phyloP scores from a whole-genome alignment of 30 jellyfish, hydroid and myxozoan genomes.

The Morbakka virulenta region DNA sequence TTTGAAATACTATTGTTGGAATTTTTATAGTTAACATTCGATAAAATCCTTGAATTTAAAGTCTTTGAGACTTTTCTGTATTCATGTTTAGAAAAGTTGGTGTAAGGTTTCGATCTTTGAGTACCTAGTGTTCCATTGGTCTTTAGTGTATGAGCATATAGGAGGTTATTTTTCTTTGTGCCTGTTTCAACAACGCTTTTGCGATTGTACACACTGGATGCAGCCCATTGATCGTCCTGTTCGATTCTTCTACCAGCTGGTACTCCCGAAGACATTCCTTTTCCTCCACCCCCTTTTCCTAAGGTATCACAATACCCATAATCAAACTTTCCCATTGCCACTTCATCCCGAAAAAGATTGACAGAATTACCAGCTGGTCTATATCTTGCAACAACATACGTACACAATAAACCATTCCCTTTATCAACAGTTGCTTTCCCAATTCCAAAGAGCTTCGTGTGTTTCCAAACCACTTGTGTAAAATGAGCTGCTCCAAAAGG shows the following conservation, averaged over 20 bases:
- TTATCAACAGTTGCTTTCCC: conserved; percentile 89
- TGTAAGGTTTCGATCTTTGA: conserved; percentile 26
- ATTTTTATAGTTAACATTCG: too few relatives aligned
- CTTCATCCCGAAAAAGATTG: conserved; percentile 71
- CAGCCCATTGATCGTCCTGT: background rate
- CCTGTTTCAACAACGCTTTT: background rate
- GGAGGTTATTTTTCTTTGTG: background rate
- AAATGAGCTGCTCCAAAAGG: conserved; percentile 89
- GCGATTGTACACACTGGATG: conserved; percentile 6
- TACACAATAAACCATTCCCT: conserved; percentile 72
- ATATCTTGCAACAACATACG: conserved; percentile 88
- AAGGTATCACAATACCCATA: conserved; percentile 79
- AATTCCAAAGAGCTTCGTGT: conserved; percentile 76
- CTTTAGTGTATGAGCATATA: too few relatives aligned
- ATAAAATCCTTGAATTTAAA: too few relatives aligned
- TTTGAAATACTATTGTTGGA: too few relatives aligned
- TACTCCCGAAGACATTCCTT: conserved; percentile 78
- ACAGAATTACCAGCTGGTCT: conserved; percentile 85
- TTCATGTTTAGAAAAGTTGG: conserved; percentile 18
- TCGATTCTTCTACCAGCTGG: background rate
- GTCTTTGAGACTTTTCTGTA: too few relatives aligned
- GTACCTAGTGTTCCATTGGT: too few relatives aligned
- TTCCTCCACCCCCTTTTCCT: conserved; percentile 89
- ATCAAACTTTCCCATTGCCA: conserved; percentile 62
- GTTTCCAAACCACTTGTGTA: conserved; percentile 95